These are phyloP conservation scores for Eutolmus rufibarbis DNA, from an alignment of 2,888 invertebrate species.

Conservation along the genomic window DNA sequence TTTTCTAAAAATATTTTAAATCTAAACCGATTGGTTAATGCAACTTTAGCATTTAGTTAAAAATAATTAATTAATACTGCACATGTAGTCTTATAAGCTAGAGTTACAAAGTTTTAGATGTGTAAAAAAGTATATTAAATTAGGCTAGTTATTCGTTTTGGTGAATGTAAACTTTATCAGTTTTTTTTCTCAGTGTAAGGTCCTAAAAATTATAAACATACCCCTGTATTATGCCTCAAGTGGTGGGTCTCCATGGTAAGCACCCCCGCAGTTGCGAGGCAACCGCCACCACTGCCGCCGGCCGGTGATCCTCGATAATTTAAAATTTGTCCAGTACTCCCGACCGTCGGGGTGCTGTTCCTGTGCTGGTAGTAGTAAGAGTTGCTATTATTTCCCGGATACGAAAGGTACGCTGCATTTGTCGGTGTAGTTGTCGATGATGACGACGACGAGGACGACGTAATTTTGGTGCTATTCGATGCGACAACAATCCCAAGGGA, in stretches of 20 bases:
- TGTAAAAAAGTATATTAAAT: no score
- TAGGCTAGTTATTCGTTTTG: no score
- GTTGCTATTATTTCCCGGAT: not conserved
- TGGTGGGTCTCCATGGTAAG: constrained; percentile 48
- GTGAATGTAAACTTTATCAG: no score
- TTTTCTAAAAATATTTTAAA: no score
- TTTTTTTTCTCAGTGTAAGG: no score
- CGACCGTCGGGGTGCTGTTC: constrained; percentile 25
- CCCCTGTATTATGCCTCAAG: constrained; percentile 47
- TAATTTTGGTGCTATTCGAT: not conserved
- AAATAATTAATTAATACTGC: no score
- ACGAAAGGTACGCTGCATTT: not conserved
- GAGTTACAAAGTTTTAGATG: no score
- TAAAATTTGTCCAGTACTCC: constrained; percentile 24
- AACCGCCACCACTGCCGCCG: not conserved
- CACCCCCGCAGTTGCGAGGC: not conserved
- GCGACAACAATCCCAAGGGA: not conserved
- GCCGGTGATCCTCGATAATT: not conserved
- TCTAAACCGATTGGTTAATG: no score
- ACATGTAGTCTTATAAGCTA: no score
- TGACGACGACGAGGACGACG: not conserved
- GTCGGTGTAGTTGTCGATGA: constrained; percentile 17
- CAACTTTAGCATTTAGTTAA: no score
- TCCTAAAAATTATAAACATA: constrained; percentile 28
- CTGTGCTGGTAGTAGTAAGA: constrained; percentile 20